Evolutionary conservation across 2,797 vertebrate genomes (phyloP).

Genomic region (Sebastes iracundus): DNA sequence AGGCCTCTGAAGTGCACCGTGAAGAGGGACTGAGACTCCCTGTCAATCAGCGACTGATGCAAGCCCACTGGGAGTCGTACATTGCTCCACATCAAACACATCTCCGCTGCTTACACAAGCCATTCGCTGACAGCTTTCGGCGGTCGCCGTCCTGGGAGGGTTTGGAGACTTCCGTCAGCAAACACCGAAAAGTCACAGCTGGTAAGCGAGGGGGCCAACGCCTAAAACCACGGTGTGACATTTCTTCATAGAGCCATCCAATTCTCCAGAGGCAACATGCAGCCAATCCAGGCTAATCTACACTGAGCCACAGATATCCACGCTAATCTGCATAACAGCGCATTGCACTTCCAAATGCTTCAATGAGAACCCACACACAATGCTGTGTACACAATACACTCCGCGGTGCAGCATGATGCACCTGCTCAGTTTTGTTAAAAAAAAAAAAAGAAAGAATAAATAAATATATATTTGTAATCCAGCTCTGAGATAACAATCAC

Average conservation of each 20-base stretch:
- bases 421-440: slow-evolving; percentile 18
- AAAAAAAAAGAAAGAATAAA: background rate
- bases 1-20: slow-evolving; percentile 54
- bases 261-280: slow-evolving; percentile 52
- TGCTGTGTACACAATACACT: slow-evolving; percentile 1
- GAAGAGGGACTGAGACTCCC: slow-evolving; percentile 51
- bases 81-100: slow-evolving; percentile 71
- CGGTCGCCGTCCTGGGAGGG: slow-evolving; percentile 35
- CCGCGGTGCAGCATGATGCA: slow-evolving; percentile 10
- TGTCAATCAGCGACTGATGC: slow-evolving; percentile 72
- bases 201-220: slow-evolving; percentile 38
- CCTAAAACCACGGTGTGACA: slow-evolving; percentile 64
- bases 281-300: slow-evolving; percentile 70
- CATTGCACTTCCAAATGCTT: slow-evolving; percentile 43
- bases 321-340: slow-evolving; percentile 63
- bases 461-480: slow-evolving; percentile 1
- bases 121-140: slow-evolving; percentile 61
- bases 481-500: slow-evolving; percentile 16
- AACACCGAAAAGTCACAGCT: slow-evolving; percentile 59
- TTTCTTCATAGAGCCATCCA: slow-evolving; percentile 60
- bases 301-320: slow-evolving; percentile 59
- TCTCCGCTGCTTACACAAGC: slow-evolving; percentile 69
- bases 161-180: slow-evolving; percentile 51
- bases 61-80: slow-evolving; percentile 53
- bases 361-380: slow-evolving; percentile 39